Percentiles rank a stretch among this genome's conserved stretches.
phyloP scores from a whole-genome alignment of 2,888 invertebrate genomes.

The Spodoptera exigua region DNA sequence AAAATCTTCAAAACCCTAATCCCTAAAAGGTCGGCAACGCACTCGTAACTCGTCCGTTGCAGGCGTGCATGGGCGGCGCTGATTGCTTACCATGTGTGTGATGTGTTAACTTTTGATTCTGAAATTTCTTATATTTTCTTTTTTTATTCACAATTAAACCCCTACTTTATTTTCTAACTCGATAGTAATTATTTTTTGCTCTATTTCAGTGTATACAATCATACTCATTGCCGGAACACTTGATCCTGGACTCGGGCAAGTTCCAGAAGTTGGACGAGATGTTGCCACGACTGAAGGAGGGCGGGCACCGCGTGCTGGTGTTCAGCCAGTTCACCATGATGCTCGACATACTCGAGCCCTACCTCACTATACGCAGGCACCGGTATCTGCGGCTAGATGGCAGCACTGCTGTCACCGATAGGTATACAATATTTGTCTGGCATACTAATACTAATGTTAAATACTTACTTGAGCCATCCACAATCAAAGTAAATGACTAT shows the following conservation, averaged over 20 bases:
- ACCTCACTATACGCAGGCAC: constrained; percentile 92
- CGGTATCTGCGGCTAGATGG: constrained; percentile 96
- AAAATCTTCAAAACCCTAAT: too few species aligned
- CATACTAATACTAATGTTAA: too few species aligned
- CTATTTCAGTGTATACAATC: constrained; percentile 89
- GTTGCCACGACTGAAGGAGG: constrained; percentile 92
- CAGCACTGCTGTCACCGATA: constrained; percentile 94
- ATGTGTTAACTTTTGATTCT: too few species aligned
- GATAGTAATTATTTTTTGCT: not conserved
- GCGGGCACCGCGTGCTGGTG: constrained; percentile 95
- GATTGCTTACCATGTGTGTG: too few species aligned
- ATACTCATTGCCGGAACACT: constrained; percentile 90
- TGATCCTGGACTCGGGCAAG: constrained; percentile 96
- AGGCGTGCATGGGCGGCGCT: too few species aligned
- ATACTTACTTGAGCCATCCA: too few species aligned
- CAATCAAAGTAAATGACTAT: too few species aligned
- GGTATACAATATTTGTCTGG: constrained; percentile 81
- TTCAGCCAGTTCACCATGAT: constrained; percentile 99
- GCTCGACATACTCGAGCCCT: constrained; percentile 97
- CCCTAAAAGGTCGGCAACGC: too few species aligned
- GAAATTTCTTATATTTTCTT: too few species aligned
- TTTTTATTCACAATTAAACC: too few species aligned
- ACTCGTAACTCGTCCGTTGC: too few species aligned
- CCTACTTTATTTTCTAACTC: not conserved
- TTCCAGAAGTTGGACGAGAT: constrained; percentile 94